phyloP scores from a whole-genome alignment of 1,140 invertebrate species.

The Neotoxoptera formosana region DNA sequence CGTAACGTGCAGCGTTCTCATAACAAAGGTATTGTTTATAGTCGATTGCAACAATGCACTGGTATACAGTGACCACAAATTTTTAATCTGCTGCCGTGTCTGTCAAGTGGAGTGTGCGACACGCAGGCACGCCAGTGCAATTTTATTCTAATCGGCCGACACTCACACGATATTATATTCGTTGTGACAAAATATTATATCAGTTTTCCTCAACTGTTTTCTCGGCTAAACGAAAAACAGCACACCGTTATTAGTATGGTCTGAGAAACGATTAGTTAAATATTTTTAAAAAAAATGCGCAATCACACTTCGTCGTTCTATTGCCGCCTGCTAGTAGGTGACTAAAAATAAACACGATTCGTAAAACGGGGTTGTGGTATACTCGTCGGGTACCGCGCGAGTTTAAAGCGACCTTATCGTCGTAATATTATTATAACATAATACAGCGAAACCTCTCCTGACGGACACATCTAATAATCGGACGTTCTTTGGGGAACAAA shows the following conservation, averaged over 20 bases:
- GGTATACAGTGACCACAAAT: background rate
- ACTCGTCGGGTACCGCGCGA: too few species aligned
- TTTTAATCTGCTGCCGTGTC: background rate
- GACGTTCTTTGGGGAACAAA: too few species aligned
- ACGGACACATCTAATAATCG: too few species aligned
- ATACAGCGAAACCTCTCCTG: too few species aligned
- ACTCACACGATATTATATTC: background rate
- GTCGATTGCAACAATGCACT: background rate
- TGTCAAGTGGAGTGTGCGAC: background rate
- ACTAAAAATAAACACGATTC: background rate
- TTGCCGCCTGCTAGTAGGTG: background rate
- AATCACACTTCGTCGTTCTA: background rate
- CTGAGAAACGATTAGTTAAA: background rate
- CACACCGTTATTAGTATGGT: background rate
- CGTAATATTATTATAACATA: too few species aligned
- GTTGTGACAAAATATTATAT: background rate
- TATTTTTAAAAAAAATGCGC: background rate
- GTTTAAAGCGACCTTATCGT: too few species aligned
- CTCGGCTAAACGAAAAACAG: background rate
- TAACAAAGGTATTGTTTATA: background rate
- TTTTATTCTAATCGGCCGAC: background rate
- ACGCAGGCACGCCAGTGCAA: background rate
- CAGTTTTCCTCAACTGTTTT: background rate
- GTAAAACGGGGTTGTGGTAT: background rate
- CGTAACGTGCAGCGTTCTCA: background rate